phyloP scores from a whole-genome alignment of 2,797 vertebrate genomes.

The Arremon brunneinucha region DNA sequence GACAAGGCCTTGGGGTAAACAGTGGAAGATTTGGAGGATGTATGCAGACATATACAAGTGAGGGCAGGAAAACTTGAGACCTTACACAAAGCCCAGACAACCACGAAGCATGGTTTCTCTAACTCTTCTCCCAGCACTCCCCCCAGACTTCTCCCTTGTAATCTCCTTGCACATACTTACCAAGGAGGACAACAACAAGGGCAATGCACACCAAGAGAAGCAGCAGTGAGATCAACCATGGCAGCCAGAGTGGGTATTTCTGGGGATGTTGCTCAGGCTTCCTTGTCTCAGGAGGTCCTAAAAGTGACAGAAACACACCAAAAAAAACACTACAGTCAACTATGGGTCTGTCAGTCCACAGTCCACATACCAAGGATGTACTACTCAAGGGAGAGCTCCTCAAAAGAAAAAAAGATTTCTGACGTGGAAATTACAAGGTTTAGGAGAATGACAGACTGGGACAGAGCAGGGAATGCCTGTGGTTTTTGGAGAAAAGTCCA shows the following conservation, averaged over 20 bases:
- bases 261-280: not conserved
- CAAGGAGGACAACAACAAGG: not conserved
- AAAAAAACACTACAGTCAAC: not conserved
- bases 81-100: not conserved
- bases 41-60: not conserved
- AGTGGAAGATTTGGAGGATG: not conserved
- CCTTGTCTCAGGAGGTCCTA: not conserved
- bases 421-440: not conserved
- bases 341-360: not conserved
- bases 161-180: constrained; percentile 16
- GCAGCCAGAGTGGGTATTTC: not conserved
- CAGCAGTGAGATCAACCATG: constrained; percentile 31
- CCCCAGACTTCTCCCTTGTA: not conserved
- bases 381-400: not conserved
- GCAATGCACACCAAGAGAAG: constrained; percentile 18
- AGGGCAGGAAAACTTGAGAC: not conserved
- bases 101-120: not conserved
- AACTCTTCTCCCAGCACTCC: not conserved
- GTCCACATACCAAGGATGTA: not conserved
- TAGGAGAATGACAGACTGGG: not conserved
- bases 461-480: not conserved
- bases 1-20: not conserved
- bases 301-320: not conserved
- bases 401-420: not conserved
- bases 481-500: not conserved